Conservation (phyloP, 2,797 vertebrate species). For the Sorex maritimensis region DNA sequence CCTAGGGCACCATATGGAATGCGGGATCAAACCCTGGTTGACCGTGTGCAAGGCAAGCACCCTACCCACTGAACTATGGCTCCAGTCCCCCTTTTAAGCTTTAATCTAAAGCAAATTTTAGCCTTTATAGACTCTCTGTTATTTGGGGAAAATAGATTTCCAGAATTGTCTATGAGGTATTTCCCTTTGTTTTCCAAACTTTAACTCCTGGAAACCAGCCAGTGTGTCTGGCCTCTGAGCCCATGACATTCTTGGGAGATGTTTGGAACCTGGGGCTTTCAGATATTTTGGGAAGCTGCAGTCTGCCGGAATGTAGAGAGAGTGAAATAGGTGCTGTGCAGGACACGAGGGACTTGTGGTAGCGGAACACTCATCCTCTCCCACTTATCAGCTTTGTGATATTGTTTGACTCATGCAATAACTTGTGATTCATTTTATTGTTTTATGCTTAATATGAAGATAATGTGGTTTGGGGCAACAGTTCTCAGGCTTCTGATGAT, state of each 20-base stretch:
- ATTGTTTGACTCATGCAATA: background rate
- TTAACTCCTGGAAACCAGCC: background rate
- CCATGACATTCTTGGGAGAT: background rate
- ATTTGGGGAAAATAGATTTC: background rate
- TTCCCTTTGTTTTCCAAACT: slow-evolving; percentile 39
- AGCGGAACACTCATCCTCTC: background rate
- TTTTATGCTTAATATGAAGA: slow-evolving; percentile 12
- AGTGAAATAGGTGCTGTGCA: background rate
- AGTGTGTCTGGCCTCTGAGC: background rate
- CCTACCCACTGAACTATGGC: no score
- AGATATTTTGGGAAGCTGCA: background rate
- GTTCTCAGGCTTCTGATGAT: background rate
- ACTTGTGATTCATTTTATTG: background rate
- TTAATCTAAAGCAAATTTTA: slow-evolving; percentile 7
- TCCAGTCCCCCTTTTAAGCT: background rate
- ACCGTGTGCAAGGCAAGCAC: no score
- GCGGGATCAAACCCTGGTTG: no score
- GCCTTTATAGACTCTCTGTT: background rate
- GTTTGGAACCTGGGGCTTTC: background rate
- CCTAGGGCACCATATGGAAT: no score
- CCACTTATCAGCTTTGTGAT: background rate
- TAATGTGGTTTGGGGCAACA: background rate
- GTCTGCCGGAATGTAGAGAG: background rate
- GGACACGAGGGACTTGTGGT: background rate
- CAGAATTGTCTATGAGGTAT: background rate